phyloP scores from a whole-genome alignment of 2,113 vertebrate species.

The Microtus richardsoni region DNA sequence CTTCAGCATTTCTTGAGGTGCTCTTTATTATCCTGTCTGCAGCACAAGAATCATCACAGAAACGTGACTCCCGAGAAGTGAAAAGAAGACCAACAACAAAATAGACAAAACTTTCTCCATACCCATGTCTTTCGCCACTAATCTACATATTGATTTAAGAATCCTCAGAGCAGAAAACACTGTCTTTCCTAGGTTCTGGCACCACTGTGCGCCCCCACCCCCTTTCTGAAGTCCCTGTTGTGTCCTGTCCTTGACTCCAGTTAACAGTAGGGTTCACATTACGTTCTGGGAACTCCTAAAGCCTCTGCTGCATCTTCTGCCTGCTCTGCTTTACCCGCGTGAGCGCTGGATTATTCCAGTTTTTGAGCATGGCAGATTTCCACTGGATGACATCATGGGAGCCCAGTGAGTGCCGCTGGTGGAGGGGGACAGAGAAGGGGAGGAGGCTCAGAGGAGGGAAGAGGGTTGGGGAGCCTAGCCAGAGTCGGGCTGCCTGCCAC shows the following conservation, averaged over 20 bases:
- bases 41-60: not conserved
- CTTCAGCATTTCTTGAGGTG: not conserved
- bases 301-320: conserved; percentile 18
- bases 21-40: not conserved
- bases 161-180: not conserved
- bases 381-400: conserved; percentile 84
- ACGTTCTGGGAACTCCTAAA: not conserved
- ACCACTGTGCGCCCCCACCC: not conserved
- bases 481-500: conserved; percentile 57
- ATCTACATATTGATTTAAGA: not conserved
- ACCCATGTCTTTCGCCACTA: not conserved
- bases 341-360: conserved; percentile 72
- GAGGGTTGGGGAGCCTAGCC: conserved; percentile 49
- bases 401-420: conserved; percentile 71
- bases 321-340: not conserved
- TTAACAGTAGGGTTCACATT: rapidly evolving
- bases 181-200: not conserved
- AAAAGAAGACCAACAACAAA: not conserved
- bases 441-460: conserved; percentile 42
- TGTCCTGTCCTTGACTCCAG: not conserved
- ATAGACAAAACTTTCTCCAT: conserved; percentile 62
- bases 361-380: conserved; percentile 81
- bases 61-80: not conserved
- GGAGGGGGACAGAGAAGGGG: conserved; percentile 67
- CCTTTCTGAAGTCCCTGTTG: no score